Evolutionary conservation across 1,140 invertebrate species (phyloP).

Genomic region (Lanistes nyassanus): DNA sequence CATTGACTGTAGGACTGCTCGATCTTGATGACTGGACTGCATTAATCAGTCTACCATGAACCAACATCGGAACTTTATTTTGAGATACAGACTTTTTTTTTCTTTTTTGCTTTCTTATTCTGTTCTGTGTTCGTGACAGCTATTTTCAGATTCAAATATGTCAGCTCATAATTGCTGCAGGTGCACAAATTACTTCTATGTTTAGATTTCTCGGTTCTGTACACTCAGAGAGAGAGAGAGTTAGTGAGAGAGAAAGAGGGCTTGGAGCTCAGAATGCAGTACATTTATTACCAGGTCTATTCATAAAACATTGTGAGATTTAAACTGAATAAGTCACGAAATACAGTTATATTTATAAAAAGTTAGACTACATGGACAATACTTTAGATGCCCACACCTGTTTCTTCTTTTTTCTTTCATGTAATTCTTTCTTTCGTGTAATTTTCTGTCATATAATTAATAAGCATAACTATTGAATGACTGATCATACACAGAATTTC

Average conservation of each 20-base stretch:
- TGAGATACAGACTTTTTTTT: too few relatives aligned
- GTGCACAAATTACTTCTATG: not conserved
- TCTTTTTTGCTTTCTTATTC: not conserved
- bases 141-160: too few relatives aligned
- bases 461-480: not conserved
- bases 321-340: not conserved
- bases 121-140: not conserved
- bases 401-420: not conserved
- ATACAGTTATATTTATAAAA: not conserved
- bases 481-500: not conserved
- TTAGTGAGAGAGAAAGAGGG: slow-evolving; percentile 2
- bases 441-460: not conserved
- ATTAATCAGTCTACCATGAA: too few relatives aligned
- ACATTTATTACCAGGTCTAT: not conserved
- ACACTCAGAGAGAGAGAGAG: slow-evolving; percentile 7
- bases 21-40: too few relatives aligned
- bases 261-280: not conserved
- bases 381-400: not conserved
- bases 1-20: too few relatives aligned
- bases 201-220: not conserved
- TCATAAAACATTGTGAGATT: not conserved
- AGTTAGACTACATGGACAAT: not conserved
- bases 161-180: too few relatives aligned
- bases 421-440: not conserved
- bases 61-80: too few relatives aligned